Evolutionary conservation across 2,888 invertebrate genomes (phyloP).

Genomic region (Gibbula magus): DNA sequence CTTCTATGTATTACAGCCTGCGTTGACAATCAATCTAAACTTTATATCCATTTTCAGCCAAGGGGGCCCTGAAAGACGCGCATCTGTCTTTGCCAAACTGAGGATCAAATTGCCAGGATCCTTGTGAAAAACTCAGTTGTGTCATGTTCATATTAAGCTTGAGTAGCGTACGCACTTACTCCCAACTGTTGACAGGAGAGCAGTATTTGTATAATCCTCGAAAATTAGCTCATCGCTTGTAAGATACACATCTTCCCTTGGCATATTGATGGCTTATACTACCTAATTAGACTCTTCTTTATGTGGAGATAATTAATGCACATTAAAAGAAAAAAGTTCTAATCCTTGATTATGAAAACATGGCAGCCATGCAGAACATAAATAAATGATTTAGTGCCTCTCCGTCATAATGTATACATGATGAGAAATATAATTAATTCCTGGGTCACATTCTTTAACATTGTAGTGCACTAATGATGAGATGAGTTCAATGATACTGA

Average conservation of each 20-base stretch:
- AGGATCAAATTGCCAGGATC: constrained; percentile 1
- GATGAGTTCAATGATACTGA: too few relatives aligned
- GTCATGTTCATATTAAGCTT: constrained; percentile 16
- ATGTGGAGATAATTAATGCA: too few relatives aligned
- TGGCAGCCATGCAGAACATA: too few relatives aligned
- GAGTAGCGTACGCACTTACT: constrained; percentile 12
- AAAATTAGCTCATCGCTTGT: background rate
- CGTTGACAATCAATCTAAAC: constrained; percentile 5
- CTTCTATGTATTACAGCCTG: background rate
- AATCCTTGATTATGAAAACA: too few relatives aligned
- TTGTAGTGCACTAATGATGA: too few relatives aligned
- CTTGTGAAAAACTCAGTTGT: background rate
- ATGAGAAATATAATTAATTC: too few relatives aligned
- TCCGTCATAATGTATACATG: too few relatives aligned
- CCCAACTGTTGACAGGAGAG: constrained; percentile 12
- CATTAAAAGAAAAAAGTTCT: too few relatives aligned
- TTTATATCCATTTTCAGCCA: background rate
- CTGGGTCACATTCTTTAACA: too few relatives aligned
- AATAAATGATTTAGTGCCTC: too few relatives aligned
- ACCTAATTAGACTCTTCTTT: background rate
- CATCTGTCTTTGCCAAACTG: background rate
- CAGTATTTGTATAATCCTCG: background rate
- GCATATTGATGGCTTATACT: background rate
- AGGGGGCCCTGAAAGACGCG: background rate
- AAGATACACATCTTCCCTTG: background rate